Evolutionary conservation across 2,888 invertebrate genomes (phyloP), one percentile per base, ranked within the genome.

Genomic region (Amblyjoppa fuscipennis): DNA sequence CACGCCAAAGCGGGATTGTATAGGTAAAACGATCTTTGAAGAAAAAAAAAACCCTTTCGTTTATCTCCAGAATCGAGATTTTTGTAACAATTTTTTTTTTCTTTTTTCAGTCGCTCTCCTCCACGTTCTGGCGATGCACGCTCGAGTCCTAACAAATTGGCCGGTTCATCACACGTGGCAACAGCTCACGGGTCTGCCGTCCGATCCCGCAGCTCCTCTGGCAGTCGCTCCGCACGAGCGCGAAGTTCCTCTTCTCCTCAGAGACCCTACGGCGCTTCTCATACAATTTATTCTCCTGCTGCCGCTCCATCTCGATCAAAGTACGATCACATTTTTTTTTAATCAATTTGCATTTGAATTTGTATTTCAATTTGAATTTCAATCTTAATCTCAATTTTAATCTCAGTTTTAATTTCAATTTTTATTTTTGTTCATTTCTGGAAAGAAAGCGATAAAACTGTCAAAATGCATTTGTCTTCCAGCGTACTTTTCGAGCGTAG

Each of bases 401-500:
- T 31, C 3, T 31, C 31, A 31, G 5, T 3, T 31, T 31, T 4
- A 31, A 31, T 31, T 4, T 31, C 31, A 4, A 31, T 38, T 38
- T 38, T 38, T 38, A 38, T 38, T 38, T 38, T 20, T 45, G 16
- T 6, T 16, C 49, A n/a, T 31, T 7, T 7, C 9, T 9, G 7
- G 4, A 66, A 66, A 41, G n/a, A 20, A 38, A 38, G 41, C 3
- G 7, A 20, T 77, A 31, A 38, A 11, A 51, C 53, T 25, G 74
- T 13, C 3, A 3, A 45, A 49, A 49, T 64, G 25, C 59, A 80
- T 31, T 49, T 85, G 87, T 84, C 87, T 81, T 95, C 1, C 95
- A 98, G 98, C 97, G 75, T 98, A 98, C 93, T 98, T 98, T 95
- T 97, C 97, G 0, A 97, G 97, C 92, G 96, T 98, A 91, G 97